Evolutionary conservation across 2,888 invertebrate genomes (phyloP), one percentile per base, ranked within the genome.

Genomic region (Polyommatus icarus): DNA sequence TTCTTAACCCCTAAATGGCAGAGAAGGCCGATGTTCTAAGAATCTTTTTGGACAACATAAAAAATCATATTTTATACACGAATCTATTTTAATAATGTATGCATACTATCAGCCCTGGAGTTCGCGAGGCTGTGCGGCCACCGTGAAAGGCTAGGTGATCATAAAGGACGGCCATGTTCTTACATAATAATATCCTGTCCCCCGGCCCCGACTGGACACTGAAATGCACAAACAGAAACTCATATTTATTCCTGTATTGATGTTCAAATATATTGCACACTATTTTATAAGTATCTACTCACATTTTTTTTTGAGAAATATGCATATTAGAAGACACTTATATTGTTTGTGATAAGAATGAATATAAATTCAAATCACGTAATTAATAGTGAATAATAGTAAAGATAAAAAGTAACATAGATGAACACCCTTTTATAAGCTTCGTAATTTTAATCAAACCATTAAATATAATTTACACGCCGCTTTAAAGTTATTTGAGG

Each of bases 91-190:
- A 54, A 29, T 77, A 61, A 61, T 24, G 20, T 67, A 67, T 67
- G 67, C 32, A 67, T 32, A 67, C 67, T 79, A 84, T 0, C 89
- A 91, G 40, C 92, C 92, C 92, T 92, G 83, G 36, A 82, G 81
- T 82, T 82, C 83, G 84, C 84, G 87, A 77, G 87, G 86, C 86
- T 86, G 87, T 86, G 87, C 91, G 90, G 89, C 87, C 90, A 90
- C 91, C 91, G 92, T 90, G 91, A 90, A 91, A 91, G 89, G 90
- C 90, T 88, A 93, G 93, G 93, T 93, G 93, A 93, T 92, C 92
- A 92, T 91, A 92, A 92, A 92, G 91, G 90, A 88, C 89, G 91
- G 87, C 91, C 93, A 92, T 94, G 93, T 94, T 92, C 93, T 92
- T 93, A 93, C 93, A 94, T 93, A 93, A 93, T 94, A 92, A 93